Percentiles rank a stretch among this genome's conserved stretches.
phyloP scores from a whole-genome alignment of 1,140 invertebrate genomes.

The Cheumatopsyche charites region DNA sequence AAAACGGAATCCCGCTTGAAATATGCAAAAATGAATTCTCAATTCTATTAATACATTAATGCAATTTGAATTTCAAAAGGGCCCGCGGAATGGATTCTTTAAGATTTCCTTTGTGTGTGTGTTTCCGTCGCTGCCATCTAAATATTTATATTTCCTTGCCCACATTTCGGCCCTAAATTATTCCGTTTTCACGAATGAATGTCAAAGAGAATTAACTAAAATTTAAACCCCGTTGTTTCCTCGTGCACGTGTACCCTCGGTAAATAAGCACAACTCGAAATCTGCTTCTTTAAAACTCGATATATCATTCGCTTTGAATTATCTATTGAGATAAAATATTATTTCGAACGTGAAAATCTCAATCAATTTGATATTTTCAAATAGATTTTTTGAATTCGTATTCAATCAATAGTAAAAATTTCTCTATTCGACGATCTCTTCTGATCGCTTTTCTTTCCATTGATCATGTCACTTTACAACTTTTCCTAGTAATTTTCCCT shows the following conservation, averaged over 20 bases:
- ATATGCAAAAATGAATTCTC: conserved; percentile 39
- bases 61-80: conserved; percentile 40
- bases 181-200: conserved; percentile 38
- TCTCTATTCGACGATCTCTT: conserved; percentile 5
- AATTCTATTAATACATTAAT: conserved; percentile 39
- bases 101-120: conserved; percentile 38
- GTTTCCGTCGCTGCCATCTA: conserved; percentile 36
- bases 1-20: conserved; percentile 23
- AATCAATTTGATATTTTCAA: no score
- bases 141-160: conserved; percentile 46
- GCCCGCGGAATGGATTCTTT: conserved; percentile 41
- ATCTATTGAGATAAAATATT: no score
- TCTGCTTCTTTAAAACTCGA: no score
- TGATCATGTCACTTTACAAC: conserved; percentile 20
- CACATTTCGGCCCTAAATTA: conserved; percentile 45
- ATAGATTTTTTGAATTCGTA: no score
- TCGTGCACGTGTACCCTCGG: neutral
- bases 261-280: no score
- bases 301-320: no score
- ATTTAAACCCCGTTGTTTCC: conserved; percentile 21
- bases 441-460: conserved; percentile 1
- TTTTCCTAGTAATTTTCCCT: neutral
- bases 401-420: no score
- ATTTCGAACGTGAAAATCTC: no score
- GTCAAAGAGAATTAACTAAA: conserved; percentile 35